Evolutionary conservation across 2,888 invertebrate species (phyloP).

Genomic region (Lasioglossum leucozonium): DNA sequence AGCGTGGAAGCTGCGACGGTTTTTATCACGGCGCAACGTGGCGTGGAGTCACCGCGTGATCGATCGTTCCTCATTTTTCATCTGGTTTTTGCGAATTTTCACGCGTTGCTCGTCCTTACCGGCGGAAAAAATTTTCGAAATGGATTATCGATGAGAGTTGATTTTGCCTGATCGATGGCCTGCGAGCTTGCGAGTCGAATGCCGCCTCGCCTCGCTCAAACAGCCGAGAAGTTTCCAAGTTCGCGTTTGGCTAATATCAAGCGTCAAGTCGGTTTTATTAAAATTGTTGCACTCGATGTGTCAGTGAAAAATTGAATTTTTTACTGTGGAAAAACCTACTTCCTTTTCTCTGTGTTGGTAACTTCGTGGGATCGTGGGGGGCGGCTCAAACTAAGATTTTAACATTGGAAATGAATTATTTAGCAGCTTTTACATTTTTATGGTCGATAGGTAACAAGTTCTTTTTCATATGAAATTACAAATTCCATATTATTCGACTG

Average conservation of each 20-base stretch:
- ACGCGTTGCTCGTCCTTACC: background rate
- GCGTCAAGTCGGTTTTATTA: background rate
- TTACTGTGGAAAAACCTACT: too few species aligned
- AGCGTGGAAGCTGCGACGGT: background rate
- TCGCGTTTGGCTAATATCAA: background rate
- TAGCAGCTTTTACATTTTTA: too few species aligned
- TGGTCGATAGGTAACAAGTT: too few species aligned
- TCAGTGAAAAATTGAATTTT: background rate
- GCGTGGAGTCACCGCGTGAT: background rate
- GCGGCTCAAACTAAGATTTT: too few species aligned
- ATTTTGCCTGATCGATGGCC: background rate
- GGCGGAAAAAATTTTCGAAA: constrained; percentile 11
- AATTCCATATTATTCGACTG: too few species aligned
- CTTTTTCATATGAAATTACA: background rate
- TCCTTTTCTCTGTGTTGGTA: too few species aligned
- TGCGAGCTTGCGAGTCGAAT: background rate
- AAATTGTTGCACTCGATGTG: background rate
- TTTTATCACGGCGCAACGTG: background rate
- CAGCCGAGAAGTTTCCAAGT: background rate
- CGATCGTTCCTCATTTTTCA: constrained; percentile 20
- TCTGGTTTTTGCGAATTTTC: background rate
- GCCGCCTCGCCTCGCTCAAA: background rate
- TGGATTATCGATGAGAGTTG: constrained; percentile 18
- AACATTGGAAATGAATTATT: too few species aligned
- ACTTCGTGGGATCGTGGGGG: too few species aligned